Conservation (phyloP, 2,113 vertebrate genomes). For the Heptranchias perlo region DNA sequence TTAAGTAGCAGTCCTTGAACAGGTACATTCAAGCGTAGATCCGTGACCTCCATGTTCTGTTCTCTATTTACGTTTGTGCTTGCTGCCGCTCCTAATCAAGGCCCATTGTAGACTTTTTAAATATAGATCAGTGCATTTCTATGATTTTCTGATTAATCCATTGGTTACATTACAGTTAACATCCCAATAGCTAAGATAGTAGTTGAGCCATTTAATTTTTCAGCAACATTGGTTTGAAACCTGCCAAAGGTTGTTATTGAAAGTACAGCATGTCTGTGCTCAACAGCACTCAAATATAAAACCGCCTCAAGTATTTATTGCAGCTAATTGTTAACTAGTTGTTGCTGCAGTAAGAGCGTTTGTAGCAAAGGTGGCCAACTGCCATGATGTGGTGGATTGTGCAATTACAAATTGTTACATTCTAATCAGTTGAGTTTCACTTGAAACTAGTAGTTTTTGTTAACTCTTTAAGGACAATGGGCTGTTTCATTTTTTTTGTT, state of each 20-base stretch:
- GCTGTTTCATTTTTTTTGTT: not conserved
- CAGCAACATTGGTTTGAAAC: not conserved
- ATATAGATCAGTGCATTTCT: not conserved
- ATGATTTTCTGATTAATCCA: not conserved
- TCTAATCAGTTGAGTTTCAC: not conserved
- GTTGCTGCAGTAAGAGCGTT: not conserved
- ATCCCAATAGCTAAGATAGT: not conserved
- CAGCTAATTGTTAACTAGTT: slow-evolving; percentile 22
- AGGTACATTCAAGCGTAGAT: not conserved
- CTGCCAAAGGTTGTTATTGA: not conserved
- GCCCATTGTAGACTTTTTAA: not conserved
- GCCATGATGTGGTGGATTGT: not conserved
- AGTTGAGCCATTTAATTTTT: not conserved
- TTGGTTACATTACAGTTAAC: not conserved
- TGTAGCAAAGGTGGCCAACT: not conserved
- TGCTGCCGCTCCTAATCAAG: not conserved
- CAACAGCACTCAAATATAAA: not conserved
- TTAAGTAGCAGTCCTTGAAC: not conserved
- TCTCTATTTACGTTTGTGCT: not conserved
- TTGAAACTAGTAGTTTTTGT: not conserved
- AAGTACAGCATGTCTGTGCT: not conserved
- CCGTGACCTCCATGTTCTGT: not conserved
- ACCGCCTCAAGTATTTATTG: not conserved
- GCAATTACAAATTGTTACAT: not conserved
- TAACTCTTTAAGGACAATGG: slow-evolving; percentile 7